phyloP scores from a whole-genome alignment of 2,797 vertebrate genomes.

The Darevskia nairensis region DNA sequence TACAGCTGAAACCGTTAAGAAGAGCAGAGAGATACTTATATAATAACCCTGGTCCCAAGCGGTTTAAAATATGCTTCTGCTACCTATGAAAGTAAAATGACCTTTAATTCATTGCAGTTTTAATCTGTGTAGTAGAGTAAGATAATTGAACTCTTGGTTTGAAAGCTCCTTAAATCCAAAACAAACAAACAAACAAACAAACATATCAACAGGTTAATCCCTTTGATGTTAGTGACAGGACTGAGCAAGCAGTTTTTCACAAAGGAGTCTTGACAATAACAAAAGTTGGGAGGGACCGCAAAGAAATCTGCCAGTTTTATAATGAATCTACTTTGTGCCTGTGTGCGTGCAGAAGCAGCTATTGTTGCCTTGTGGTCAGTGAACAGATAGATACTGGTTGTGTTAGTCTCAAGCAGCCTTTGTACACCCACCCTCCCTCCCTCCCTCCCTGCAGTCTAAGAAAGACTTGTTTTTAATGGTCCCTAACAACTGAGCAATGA shows the following conservation, averaged over 20 bases:
- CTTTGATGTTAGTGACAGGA: conserved; percentile 11
- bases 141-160: conserved; percentile 37
- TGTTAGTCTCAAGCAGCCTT: background rate
- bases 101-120: background rate
- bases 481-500: background rate
- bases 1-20: background rate
- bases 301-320: background rate
- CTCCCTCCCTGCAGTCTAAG: background rate
- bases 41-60: fast-evolving
- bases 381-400: background rate
- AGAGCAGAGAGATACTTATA: background rate
- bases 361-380: background rate
- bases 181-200: conserved; percentile 27
- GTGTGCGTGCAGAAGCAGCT: background rate
- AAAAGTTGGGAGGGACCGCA: background rate
- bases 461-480: background rate
- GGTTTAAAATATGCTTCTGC: background rate
- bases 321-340: background rate
- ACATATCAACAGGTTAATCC: conserved; percentile 31
- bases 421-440: background rate
- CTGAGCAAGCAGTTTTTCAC: background rate
- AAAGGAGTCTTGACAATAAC: background rate
- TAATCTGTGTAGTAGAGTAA: background rate
- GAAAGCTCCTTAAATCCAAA: conserved; percentile 23
- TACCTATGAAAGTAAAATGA: background rate